These are phyloP conservation scores for Dinomys branickii DNA, from an alignment of 2,113 vertebrate species.

Conservation along the genomic window DNA sequence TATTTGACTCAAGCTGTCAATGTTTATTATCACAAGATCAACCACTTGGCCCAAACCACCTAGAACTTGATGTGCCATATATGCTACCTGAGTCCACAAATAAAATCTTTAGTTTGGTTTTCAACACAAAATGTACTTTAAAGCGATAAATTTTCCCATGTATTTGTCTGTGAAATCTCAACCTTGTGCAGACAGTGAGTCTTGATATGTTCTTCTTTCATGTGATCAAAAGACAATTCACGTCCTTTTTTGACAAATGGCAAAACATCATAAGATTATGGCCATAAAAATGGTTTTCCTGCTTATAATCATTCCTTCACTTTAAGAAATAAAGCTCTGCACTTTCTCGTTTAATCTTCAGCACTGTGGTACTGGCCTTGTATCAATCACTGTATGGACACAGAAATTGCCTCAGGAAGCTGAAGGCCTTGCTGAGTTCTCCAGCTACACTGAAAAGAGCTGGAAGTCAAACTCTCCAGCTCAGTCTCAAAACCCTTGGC, in stretches of 20 bases:
- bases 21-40: constrained; percentile 36
- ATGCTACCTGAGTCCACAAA: neutral
- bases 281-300: neutral
- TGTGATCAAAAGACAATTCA: neutral
- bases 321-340: neutral
- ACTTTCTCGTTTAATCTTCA: neutral
- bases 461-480: neutral
- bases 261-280: neutral
- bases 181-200: neutral
- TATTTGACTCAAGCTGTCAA: neutral
- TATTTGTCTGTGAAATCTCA: neutral
- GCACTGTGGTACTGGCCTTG: neutral
- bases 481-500: neutral
- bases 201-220: neutral
- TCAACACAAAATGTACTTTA: neutral
- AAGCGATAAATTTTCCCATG: neutral
- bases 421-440: neutral
- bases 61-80: neutral
- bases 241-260: neutral
- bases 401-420: neutral
- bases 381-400: neutral
- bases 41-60: neutral
- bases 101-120: neutral
- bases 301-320: neutral
- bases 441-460: neutral